These are phyloP conservation scores for Agelas oroides DNA, from an alignment of 37 sponge, comb jelly and placozoan species.

Conservation along the genomic window DNA sequence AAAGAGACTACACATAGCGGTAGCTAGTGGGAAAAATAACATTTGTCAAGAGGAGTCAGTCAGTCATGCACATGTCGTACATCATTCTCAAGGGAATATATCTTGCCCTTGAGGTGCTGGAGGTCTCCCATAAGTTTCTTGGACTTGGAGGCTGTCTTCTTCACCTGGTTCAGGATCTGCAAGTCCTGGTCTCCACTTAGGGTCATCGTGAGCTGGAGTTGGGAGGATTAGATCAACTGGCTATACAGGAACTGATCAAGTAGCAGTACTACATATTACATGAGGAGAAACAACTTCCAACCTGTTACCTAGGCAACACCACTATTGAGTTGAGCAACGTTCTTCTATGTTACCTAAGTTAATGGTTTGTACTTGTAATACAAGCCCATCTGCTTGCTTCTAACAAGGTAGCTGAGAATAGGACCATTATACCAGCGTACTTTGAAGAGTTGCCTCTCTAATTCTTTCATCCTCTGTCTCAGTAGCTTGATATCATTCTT, in stretches of 20 bases:
- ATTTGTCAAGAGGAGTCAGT: too few species aligned
- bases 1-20: too few species aligned
- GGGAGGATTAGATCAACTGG: not conserved
- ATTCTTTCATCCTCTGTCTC: constrained; percentile 84
- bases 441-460: constrained; percentile 96
- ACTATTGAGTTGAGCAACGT: too few species aligned
- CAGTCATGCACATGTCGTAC: constrained; percentile 75
- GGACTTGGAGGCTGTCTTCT: constrained; percentile 85
- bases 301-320: too few species aligned
- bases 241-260: constrained; percentile 7
- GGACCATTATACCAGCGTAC: constrained; percentile 30
- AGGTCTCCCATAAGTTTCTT: constrained; percentile 93
- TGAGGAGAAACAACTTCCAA: too few species aligned
- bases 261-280: too few species aligned
- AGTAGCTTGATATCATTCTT: constrained; percentile 96
- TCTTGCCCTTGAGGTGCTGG: constrained; percentile 86
- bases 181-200: constrained; percentile 89
- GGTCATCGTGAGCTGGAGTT: constrained; percentile 79
- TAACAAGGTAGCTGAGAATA: too few species aligned
- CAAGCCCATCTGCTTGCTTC: too few species aligned
- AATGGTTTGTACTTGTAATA: too few species aligned
- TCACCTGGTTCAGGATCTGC: constrained; percentile 83
- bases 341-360: too few species aligned
- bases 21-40: too few species aligned
- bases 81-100: constrained; percentile 94